Evolutionary conservation across 2,797 vertebrate genomes (phyloP).

Genomic region (Choloepus didactylus): DNA sequence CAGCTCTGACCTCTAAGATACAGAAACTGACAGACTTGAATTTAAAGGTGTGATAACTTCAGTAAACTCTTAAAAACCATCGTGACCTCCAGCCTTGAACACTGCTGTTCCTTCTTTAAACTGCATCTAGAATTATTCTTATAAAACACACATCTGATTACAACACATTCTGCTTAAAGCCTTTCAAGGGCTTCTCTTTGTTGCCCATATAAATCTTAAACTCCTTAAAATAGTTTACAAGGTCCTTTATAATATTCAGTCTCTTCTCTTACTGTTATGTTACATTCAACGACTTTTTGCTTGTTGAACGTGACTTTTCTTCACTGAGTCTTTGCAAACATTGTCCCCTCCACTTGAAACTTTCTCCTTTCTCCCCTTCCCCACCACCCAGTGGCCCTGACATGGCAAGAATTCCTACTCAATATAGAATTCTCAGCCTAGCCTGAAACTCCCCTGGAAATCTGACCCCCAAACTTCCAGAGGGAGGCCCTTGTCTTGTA

Average conservation of each 20-base stretch:
- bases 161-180: background rate
- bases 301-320: background rate
- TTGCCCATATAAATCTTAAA: background rate
- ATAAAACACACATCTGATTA: constrained; percentile 1
- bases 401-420: background rate
- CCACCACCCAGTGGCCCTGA: background rate
- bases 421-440: background rate
- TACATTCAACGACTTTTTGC: background rate
- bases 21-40: background rate
- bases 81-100: background rate
- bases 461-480: background rate
- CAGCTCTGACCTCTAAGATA: background rate
- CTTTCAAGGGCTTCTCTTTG: background rate
- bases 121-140: constrained; percentile 28
- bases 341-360: background rate
- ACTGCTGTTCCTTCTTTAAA: background rate
- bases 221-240: background rate
- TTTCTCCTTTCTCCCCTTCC: background rate
- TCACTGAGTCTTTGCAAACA: background rate
- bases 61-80: background rate
- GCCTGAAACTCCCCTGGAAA: constrained; percentile 15
- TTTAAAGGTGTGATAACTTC: background rate
- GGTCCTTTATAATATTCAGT: background rate
- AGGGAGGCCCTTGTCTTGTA: background rate
- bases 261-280: background rate